A percentile compares a stretch with the other conserved stretches of the same genome.
These are phyloP conservation scores for Sciurus carolinensis DNA, from an alignment of 2,797 vertebrate genomes.

Conservation along the genomic window DNA sequence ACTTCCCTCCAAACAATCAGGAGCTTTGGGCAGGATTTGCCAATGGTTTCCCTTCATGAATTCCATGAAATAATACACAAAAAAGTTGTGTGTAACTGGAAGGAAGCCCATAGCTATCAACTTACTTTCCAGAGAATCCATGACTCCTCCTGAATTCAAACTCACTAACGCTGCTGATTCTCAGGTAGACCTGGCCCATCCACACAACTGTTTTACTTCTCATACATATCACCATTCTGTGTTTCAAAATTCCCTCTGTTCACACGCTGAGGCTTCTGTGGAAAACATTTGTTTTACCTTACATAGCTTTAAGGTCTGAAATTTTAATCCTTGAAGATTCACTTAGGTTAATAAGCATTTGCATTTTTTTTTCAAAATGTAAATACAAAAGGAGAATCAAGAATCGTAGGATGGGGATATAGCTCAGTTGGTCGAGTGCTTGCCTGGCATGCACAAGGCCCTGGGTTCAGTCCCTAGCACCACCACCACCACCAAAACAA, in stretches of 20 bases:
- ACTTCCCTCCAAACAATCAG: neutral
- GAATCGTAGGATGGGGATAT: neutral
- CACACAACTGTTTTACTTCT: neutral
- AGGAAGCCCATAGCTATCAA: neutral
- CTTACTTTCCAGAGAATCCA: neutral
- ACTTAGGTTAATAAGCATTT: neutral
- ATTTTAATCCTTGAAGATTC: neutral
- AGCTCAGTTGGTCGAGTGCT: no score
- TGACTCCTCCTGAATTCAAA: neutral
- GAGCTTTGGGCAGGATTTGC: neutral
- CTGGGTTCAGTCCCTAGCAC: no score
- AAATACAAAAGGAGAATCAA: neutral
- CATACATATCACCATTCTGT: neutral
- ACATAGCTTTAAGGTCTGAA: neutral
- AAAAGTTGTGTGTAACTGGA: neutral
- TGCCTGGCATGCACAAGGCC: no score
- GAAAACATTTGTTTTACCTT: neutral
- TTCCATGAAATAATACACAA: neutral
- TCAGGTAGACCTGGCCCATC: neutral
- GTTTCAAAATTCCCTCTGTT: slow-evolving; percentile 14
- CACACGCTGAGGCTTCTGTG: neutral
- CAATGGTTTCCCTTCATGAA: neutral
- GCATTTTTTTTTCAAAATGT: neutral
- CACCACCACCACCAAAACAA: no score
- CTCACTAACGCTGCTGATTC: neutral